Evolutionary conservation across 2,888 invertebrate species (phyloP), one percentile per base, ranked within the genome.

Genomic region (Clivina fossor): DNA sequence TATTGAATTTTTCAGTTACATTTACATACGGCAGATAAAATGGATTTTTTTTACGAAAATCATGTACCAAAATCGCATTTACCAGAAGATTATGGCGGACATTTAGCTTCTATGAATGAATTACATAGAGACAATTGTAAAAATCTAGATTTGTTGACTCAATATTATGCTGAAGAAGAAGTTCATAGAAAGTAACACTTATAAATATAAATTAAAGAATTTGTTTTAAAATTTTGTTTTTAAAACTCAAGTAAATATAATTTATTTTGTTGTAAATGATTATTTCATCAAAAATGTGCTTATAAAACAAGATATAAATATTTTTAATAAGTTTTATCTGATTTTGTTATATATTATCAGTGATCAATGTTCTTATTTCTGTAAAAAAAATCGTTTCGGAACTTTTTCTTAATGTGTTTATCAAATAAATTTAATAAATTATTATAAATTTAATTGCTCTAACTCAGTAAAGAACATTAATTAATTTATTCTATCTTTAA

Each of bases 11-110:
- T 72, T 26, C 74, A 85, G 85, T 70, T 85, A 30, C 80, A 82
- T 69, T 78, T 84, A 65, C 81, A 84, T 70, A 74, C 75, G 56
- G 74, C 78, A 56, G 77, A 75, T 30, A 75, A 83, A 35, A 69
- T 81, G 54, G 77, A 80, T 30, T 74, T 75, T 18, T 81, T 83
- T 64, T 78, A 80, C 65, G 72, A 78, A 58, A 76, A 80, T 0
- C 71, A 75, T n/a, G 73, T 85, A 35, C 80, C 83, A 0, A 76
- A 77, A 35, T 76, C 78, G 1, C 77, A 78, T 40, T 66, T 85
- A 1, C 85, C 85, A 0, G 75, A 76, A 0, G 81, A 85, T 69
- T 81, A 78, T 63, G 84, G 83, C 0, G 86, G 86, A 1, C 76
- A 78, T 9, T 71, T 83, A 1, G 75, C 78, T 0, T 38, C 57